Base-by-base conservation (phyloP, 2,888 invertebrate genomes). In the Blera fallax region DNA sequence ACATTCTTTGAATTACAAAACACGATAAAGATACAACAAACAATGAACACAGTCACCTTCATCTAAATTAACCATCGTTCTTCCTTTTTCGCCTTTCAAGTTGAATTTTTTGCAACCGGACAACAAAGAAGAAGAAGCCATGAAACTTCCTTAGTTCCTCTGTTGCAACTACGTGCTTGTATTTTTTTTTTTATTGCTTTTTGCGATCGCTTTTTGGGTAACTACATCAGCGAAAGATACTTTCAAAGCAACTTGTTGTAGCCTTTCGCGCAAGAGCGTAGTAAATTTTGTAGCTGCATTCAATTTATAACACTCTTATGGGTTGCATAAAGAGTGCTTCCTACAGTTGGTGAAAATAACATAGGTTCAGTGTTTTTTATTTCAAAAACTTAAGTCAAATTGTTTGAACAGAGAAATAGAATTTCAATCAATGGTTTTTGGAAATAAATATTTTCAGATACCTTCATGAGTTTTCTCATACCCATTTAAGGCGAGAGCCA, bases 81-180 rank as follows among this genome's bases (percentile, higher is more conserved):
- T 64, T 45, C 54, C 52, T 64, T 67, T n/a, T 56, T 45, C 27
- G 37, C 64, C 27, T 54, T n/a, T 27, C 27, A 14, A 18, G 50
- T 40, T 27, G 8, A 43, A 14, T 14, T 52, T 37, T 27, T 52
- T 29, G 54, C 54, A 56, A 11, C 8, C 27, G 37, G 11, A 50
- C 18, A 62, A 74, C 52, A 50, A 50, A 21, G 27, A 77, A 27
- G 48, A 48, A n/a, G 77, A 77, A 77, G 69, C 81, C 77, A 50
- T 77, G 81, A 18, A 82, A 82, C 56, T 64, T 70, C 29, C 27
- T 52, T 50, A 48, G 48, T 14, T 50, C 21, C 11, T 27, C 5
- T 18, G 29, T 7, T 16, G 45, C 24, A 24, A 21, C 21, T 29
- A 4, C 11, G 21, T 52, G 24, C 3, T 14, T 2, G 40, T 40